These are phyloP conservation scores for Drosophila sp. DNA, from an alignment of 1,140 invertebrate species.

Conservation along the genomic window DNA sequence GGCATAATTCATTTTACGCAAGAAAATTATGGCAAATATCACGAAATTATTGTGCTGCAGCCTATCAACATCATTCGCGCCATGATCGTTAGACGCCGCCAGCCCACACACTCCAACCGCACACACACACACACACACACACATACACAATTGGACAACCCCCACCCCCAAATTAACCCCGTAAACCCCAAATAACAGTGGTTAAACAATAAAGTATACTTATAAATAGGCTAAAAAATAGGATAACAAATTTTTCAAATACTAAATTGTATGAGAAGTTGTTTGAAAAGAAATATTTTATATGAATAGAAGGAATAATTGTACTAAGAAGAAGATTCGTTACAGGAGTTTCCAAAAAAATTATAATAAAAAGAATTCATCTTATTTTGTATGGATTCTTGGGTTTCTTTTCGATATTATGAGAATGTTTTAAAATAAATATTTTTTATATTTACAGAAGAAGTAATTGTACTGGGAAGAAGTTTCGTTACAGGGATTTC, in stretches of 20 bases:
- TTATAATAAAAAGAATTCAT: too few relatives aligned
- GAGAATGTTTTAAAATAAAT: too few relatives aligned
- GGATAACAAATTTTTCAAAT: not conserved
- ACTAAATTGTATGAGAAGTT: not conserved
- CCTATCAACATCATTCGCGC: conserved; percentile 52
- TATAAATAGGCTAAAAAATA: not conserved
- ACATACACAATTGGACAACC: not conserved
- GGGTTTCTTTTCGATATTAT: too few relatives aligned
- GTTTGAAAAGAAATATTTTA: too few relatives aligned
- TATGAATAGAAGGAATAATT: too few relatives aligned
- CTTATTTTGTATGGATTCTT: too few relatives aligned
- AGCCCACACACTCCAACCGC: conserved; percentile 14
- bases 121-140: not conserved
- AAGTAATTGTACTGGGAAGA: too few relatives aligned
- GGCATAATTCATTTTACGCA: conserved; percentile 72
- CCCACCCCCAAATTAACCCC: not conserved
- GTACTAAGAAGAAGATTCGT: too few relatives aligned
- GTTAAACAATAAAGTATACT: not conserved
- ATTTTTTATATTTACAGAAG: too few relatives aligned
- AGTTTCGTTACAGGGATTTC: too few relatives aligned
- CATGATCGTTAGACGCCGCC: conserved; percentile 35
- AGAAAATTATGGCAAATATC: conserved; percentile 76
- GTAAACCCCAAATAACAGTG: not conserved
- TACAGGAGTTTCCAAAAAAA: too few relatives aligned
- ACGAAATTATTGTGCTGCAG: conserved; percentile 57